These are phyloP conservation scores for Campoletis raptor DNA, from an alignment of 2,888 invertebrate species.

Conservation along the genomic window DNA sequence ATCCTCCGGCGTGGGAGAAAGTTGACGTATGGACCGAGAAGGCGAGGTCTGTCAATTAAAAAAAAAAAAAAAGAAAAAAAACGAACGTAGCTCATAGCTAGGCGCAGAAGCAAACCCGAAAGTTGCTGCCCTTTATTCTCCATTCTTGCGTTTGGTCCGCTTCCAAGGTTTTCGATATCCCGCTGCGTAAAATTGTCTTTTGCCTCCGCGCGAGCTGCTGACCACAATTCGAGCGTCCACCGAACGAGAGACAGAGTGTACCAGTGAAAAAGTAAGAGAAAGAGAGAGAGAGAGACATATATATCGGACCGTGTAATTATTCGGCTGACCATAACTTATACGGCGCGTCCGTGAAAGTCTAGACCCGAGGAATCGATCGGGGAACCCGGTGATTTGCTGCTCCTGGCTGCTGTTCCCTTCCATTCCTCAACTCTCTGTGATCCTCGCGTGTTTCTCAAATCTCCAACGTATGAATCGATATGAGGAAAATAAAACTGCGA, in stretches of 20 bases:
- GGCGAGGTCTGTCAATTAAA: conserved; percentile 81
- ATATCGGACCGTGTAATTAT: conserved; percentile 83
- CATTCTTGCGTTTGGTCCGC: conserved; percentile 53
- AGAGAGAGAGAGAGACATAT: conserved; percentile 70
- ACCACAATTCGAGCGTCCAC: conserved; percentile 77
- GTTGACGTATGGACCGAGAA: conserved; percentile 69
- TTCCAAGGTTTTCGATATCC: conserved; percentile 74
- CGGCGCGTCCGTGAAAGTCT: conserved; percentile 72
- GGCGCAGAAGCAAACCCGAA: conserved; percentile 58
- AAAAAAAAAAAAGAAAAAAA: conserved; percentile 72
- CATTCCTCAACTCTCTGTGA: conserved; percentile 39
- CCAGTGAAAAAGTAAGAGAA: conserved; percentile 50
- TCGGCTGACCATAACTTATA: conserved; percentile 83
- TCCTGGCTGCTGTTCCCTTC: conserved; percentile 57
- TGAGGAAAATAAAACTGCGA: conserved; percentile 12
- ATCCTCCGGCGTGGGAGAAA: conserved; percentile 59
- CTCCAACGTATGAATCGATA: conserved; percentile 43
- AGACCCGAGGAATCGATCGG: conserved; percentile 70
- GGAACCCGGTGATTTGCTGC: conserved; percentile 68
- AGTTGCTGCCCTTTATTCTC: conserved; percentile 64
- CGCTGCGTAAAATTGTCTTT: conserved; percentile 85
- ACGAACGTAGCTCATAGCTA: conserved; percentile 70
- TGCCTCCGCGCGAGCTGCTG: conserved; percentile 79
- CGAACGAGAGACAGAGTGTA: conserved; percentile 67
- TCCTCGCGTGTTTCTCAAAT: conserved; percentile 31